Percentiles rank a stretch among this genome's conserved stretches.
These are phyloP conservation scores for Drosophila sechellia DNA, from an alignment of 1,140 invertebrate species.

Conservation along the genomic window DNA sequence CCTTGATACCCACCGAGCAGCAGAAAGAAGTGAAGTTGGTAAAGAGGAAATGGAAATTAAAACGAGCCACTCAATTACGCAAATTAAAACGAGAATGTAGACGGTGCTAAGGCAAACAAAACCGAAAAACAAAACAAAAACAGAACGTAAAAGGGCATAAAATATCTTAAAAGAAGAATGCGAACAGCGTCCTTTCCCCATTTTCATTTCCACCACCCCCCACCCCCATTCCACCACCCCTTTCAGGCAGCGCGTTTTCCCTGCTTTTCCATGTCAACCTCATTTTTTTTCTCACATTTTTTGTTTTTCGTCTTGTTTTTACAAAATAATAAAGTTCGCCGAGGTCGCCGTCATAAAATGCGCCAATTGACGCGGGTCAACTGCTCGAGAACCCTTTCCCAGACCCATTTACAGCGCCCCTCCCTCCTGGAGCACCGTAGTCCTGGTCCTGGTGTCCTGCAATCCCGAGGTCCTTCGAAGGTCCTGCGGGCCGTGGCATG, in stretches of 20 bases:
- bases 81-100: constrained; percentile 79
- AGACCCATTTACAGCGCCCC: neutral
- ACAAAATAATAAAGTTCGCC: constrained; percentile 71
- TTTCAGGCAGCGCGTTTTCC: constrained; percentile 1
- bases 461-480: neutral
- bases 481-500: constrained; percentile 45
- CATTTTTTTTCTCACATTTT: neutral
- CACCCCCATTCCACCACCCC: neutral
- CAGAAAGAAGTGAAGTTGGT: neutral
- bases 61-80: constrained; percentile 81
- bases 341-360: constrained; percentile 72
- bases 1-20: constrained; percentile 11
- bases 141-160: constrained; percentile 33
- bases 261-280: constrained; percentile 22
- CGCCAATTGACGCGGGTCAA: constrained; percentile 75
- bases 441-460: too few species aligned
- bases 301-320: constrained; percentile 18
- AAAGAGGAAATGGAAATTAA: constrained; percentile 64
- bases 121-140: constrained; percentile 25
- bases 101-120: constrained; percentile 59
- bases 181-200: constrained; percentile 35
- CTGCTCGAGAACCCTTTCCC: constrained; percentile 25
- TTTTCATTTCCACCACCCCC: neutral
- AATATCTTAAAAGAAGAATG: constrained; percentile 59
- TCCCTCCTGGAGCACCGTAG: too few species aligned